phyloP scores from a whole-genome alignment of 2,888 invertebrate genomes.

The Chymomyza amoena region DNA sequence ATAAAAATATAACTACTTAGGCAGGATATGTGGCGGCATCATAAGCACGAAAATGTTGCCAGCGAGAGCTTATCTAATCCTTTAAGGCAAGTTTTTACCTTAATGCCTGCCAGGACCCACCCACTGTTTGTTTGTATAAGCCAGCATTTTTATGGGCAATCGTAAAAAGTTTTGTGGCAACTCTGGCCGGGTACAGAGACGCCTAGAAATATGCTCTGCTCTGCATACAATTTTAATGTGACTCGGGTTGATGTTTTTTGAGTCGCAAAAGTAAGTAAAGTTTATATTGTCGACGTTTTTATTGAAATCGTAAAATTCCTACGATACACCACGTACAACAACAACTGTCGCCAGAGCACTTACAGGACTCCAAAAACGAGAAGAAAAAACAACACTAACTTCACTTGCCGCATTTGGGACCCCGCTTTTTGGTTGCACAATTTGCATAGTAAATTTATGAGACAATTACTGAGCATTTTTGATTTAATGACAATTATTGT shows the following conservation, averaged over 20 bases:
- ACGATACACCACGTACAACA: too few relatives aligned
- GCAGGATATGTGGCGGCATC: neutral
- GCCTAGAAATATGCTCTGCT: constrained; percentile 65
- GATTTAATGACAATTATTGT: constrained; percentile 75
- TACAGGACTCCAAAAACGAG: constrained; percentile 1
- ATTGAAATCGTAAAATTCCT: constrained; percentile 68
- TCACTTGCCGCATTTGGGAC: neutral
- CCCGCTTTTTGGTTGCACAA: constrained; percentile 43
- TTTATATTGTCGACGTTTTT: constrained; percentile 72
- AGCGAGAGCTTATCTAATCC: constrained; percentile 11
- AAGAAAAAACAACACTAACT: too few relatives aligned
- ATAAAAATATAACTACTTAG: neutral
- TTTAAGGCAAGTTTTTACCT: constrained; percentile 31
- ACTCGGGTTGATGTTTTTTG: neutral
- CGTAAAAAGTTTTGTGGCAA: constrained; percentile 66
- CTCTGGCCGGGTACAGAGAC: constrained; percentile 23
- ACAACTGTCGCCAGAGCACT: constrained; percentile 43
- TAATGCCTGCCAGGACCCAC: neutral
- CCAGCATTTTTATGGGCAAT: constrained; percentile 54
- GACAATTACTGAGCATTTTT: constrained; percentile 74
- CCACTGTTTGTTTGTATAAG: constrained; percentile 11
- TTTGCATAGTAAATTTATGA: constrained; percentile 74
- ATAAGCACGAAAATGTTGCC: neutral
- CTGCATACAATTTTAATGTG: constrained; percentile 63
- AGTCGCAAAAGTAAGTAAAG: constrained; percentile 52